Evolutionary conservation across 2,113 vertebrate species (phyloP), one percentile per base, ranked within the genome.

Genomic region (Muscicapa adusta): DNA sequence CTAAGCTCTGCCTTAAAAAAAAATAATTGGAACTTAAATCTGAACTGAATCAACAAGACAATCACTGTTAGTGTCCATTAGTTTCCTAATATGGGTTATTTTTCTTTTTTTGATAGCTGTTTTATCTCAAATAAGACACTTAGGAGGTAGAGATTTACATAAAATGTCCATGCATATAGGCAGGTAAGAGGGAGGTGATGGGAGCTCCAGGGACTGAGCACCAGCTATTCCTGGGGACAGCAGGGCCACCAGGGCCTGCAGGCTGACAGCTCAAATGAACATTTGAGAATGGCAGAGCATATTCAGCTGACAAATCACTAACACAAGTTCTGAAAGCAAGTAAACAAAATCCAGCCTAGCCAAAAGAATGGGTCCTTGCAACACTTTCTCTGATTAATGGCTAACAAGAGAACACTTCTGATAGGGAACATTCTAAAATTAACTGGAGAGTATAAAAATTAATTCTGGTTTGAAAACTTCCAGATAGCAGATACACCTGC

Each of bases 151-250:
- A 40, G 43, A 75, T 65, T 62, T 54, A 31, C 14, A 11, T 1
- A 18, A 36, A 18, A 36, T 4, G 43, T 0, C 60, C 6, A 20
- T 8, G 31, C 8, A 53, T 0, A 2, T 2, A 65, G 24, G 31
- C 63, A 31, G 36, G 38, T 34, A 54, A 38, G 2, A 38, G 57
- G 47, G 6, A 82, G 48, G 18, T 28, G 40, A 28, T 23, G 40
- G 31, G 61, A 75, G 43, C 54, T 45, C 28, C 17, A 0, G 5
- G 40, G 57, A 58, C 53, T 18, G 26, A 61, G 4, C 19, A 1
- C 1, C 0, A 1, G 33, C 54, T 57, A n/a, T 2, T 31, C 26
- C 26, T 0, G 3, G 12, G n/a, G 38, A 43, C 3, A 3, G 63
- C 60, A 66, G 63, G 15, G 72, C 54, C 68, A 47, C 20, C 16